Percentiles rank a stretch among this genome's conserved stretches.
These are phyloP conservation scores for Poeciliopsis paucimaculata DNA, from an alignment of 2,797 vertebrate species.

Conservation along the genomic window DNA sequence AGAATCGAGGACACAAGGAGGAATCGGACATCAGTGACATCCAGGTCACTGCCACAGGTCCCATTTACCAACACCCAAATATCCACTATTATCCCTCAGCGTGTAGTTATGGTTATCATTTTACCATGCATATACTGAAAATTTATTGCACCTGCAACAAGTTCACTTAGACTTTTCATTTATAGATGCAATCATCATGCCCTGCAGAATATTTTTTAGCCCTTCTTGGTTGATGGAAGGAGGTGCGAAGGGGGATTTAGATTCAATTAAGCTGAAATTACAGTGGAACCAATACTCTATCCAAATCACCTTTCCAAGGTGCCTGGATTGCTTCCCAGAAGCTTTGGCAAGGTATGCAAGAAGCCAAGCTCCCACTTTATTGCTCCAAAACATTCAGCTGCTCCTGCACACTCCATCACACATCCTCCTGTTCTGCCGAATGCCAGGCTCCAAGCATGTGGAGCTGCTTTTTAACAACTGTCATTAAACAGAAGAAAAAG, in stretches of 20 bases:
- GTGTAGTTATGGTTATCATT: background rate
- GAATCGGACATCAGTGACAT: slow-evolving; percentile 31
- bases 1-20: slow-evolving; percentile 55
- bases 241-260: slow-evolving; percentile 20
- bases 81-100: background rate
- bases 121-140: background rate
- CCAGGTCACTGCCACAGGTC: slow-evolving; percentile 23
- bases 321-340: slow-evolving; percentile 68
- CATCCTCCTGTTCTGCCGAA: slow-evolving; percentile 14
- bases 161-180: background rate
- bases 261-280: slow-evolving; percentile 75
- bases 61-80: slow-evolving; percentile 31
- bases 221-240: background rate
- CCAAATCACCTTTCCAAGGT: slow-evolving; percentile 55
- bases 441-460: slow-evolving; percentile 26
- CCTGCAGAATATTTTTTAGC: background rate
- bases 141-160: background rate
- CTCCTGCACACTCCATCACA: slow-evolving; percentile 51
- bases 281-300: slow-evolving; percentile 53
- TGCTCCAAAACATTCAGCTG: slow-evolving; percentile 50
- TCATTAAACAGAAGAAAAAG: slow-evolving; percentile 28
- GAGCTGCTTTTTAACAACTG: slow-evolving; percentile 36
- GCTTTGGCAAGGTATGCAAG: slow-evolving; percentile 52
- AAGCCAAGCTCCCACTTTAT: slow-evolving; percentile 60
- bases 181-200: background rate